Percentiles rank a stretch among this genome's conserved stretches.
Conservation (phyloP, 64 coral and sea anemone species). For the Astreopora myriophthalma region DNA sequence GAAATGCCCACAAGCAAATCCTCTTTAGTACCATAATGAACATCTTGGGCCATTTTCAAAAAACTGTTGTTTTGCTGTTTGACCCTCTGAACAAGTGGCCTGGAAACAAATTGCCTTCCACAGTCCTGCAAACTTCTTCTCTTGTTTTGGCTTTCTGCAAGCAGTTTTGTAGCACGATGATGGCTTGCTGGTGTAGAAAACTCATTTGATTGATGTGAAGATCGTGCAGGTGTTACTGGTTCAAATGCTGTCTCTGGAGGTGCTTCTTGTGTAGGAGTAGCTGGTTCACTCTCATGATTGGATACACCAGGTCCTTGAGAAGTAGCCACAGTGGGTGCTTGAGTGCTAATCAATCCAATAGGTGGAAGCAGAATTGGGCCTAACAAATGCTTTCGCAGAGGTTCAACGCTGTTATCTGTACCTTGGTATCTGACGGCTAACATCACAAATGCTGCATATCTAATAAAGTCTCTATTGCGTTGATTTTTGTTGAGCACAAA, state of each 20-base stretch:
- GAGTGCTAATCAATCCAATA: neutral
- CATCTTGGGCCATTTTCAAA: too few relatives aligned
- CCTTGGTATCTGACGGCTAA: neutral
- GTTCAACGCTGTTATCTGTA: neutral
- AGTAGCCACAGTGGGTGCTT: neutral
- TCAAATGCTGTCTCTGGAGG: neutral
- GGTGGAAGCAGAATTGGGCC: slow-evolving; percentile 6
- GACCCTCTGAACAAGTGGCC: neutral
- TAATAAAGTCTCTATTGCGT: neutral
- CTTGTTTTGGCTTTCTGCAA: neutral
- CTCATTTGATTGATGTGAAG: slow-evolving; percentile 12
- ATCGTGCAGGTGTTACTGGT: slow-evolving; percentile 1
- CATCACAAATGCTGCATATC: slow-evolving; percentile 12
- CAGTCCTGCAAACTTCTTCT: slow-evolving; percentile 11
- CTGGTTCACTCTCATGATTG: neutral
- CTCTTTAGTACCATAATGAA: too few relatives aligned
- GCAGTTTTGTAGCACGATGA: neutral
- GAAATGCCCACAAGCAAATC: too few relatives aligned
- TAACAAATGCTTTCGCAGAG: neutral
- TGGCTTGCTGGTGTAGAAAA: slow-evolving; percentile 10
- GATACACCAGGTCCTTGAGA: neutral
- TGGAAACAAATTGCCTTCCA: neutral
- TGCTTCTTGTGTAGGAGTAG: neutral
- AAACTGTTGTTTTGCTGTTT: too few relatives aligned
- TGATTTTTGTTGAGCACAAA: neutral